A percentile compares a stretch with the other conserved stretches of the same genome.
Evolutionary conservation across 2,797 vertebrate species (phyloP).

Genomic region (Spinus pinus): DNA sequence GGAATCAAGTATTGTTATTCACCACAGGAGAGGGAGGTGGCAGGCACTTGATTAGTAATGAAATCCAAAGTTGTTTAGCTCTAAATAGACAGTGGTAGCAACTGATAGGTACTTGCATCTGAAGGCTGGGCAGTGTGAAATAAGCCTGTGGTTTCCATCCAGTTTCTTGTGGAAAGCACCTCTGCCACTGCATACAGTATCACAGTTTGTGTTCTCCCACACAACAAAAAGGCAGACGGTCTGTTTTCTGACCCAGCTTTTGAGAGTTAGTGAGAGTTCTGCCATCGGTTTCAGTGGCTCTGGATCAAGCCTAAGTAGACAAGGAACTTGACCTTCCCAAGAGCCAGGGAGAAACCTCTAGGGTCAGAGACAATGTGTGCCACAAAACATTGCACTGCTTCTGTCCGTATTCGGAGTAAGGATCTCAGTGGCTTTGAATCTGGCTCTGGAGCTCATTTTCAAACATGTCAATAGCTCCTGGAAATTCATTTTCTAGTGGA

Average conservation of each 20-base stretch:
- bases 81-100: background rate
- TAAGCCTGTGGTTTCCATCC: background rate
- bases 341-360: background rate
- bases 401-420: background rate
- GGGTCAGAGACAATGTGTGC: background rate
- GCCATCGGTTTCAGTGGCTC: background rate
- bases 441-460: background rate
- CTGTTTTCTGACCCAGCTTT: background rate
- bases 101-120: background rate
- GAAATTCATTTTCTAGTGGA: background rate
- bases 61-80: background rate
- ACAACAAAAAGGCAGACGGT: background rate
- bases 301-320: background rate
- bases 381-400: background rate
- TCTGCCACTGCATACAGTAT: background rate
- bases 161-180: background rate
- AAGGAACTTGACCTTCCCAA: background rate
- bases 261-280: background rate
- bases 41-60: background rate
- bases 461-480: background rate
- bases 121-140: background rate
- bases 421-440: background rate
- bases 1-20: background rate
- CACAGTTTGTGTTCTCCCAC: background rate
- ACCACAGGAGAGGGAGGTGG: background rate